Evolutionary conservation across 2,888 invertebrate genomes (phyloP).

Genomic region (Athalia circularis): DNA sequence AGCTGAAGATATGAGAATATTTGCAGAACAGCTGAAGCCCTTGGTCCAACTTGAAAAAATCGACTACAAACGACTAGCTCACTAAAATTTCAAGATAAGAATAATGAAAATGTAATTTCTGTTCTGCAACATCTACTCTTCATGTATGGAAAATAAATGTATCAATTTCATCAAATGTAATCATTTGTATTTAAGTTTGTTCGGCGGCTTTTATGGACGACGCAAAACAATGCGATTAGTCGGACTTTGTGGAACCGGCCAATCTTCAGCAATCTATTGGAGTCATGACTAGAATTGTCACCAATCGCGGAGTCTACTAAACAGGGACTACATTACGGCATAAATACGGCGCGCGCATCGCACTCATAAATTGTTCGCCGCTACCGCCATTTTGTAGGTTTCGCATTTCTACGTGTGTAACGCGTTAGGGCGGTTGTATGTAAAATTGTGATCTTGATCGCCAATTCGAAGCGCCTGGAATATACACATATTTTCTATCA

Average conservation of each 20-base stretch:
- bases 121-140: background rate
- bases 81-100: conserved; percentile 50
- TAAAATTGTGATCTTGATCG: conserved; percentile 24
- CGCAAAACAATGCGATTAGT: too few species aligned
- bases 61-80: conserved; percentile 86
- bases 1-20: conserved; percentile 95
- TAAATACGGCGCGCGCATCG: background rate
- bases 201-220: too few species aligned
- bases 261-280: too few species aligned
- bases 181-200: too few species aligned
- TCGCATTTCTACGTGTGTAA: conserved; percentile 63
- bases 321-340: too few species aligned
- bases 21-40: conserved; percentile 95
- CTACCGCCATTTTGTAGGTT: conserved; percentile 56
- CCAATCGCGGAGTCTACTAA: too few species aligned
- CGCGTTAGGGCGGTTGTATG: conserved; percentile 54
- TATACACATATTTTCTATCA: background rate
- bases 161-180: too few species aligned
- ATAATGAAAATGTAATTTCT: background rate
- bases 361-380: background rate
- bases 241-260: too few species aligned
- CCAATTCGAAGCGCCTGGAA: background rate
- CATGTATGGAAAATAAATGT: too few species aligned
- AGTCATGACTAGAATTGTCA: too few species aligned
- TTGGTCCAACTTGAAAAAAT: conserved; percentile 94